phyloP scores from a whole-genome alignment of 2,888 invertebrate genomes.

The Himalopsyche anomala region DNA sequence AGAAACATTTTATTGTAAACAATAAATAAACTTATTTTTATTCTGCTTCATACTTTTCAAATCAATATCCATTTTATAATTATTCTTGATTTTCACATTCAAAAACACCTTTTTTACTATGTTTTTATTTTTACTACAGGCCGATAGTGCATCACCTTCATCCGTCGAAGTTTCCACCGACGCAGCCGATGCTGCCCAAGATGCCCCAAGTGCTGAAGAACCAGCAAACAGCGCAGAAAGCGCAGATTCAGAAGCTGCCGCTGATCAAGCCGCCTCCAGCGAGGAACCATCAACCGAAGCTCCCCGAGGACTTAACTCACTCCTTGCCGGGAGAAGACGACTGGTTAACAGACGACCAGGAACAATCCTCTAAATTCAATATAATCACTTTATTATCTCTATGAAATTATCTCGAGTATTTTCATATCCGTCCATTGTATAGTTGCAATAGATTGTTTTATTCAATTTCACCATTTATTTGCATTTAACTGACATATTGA shows the following conservation, averaged over 20 bases:
- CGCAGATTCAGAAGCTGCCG: conserved; percentile 70
- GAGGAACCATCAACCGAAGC: conserved; percentile 77
- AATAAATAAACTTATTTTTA: no score
- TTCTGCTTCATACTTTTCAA: no score
- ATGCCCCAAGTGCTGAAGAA: conserved; percentile 47
- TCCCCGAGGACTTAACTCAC: conserved; percentile 81
- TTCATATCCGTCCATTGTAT: conserved; percentile 34
- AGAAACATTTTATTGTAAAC: no score
- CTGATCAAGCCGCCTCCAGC: conserved; percentile 72
- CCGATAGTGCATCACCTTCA: conserved; percentile 18
- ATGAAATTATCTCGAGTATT: conserved; percentile 24
- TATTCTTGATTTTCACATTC: no score
- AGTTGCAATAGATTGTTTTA: conserved; percentile 31
- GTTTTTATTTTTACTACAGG: background rate
- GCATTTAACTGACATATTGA: background rate
- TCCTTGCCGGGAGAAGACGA: conserved; percentile 83
- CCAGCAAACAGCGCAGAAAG: conserved; percentile 11
- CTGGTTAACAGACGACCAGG: conserved; percentile 79
- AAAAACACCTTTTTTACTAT: no score
- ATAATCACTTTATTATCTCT: conserved; percentile 35
- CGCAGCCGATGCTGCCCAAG: background rate
- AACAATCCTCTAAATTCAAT: conserved; percentile 70
- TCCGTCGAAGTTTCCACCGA: conserved; percentile 38
- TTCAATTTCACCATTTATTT: conserved; percentile 19
- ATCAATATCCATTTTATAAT: no score